phyloP scores from a whole-genome alignment of 2,888 invertebrate species.

The Leptopilina drosophilae region DNA sequence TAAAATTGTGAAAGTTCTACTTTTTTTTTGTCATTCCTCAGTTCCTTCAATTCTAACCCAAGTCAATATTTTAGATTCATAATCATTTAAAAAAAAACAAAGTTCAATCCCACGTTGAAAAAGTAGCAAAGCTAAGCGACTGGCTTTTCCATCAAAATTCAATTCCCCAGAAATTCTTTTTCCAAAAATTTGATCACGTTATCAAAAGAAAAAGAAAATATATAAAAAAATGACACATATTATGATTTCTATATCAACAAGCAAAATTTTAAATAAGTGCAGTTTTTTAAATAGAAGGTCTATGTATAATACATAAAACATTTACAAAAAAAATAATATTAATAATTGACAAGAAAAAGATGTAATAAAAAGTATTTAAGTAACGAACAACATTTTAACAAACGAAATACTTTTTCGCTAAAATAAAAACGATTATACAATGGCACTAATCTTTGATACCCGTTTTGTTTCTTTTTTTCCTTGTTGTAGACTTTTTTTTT shows the following conservation, averaged over 20 bases:
- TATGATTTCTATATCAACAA: too few relatives aligned
- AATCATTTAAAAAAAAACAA: neutral
- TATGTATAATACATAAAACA: slow-evolving; percentile 18
- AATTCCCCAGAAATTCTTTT: neutral
- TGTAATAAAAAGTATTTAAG: slow-evolving; percentile 10
- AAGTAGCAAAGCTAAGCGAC: slow-evolving; percentile 11
- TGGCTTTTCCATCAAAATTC: neutral
- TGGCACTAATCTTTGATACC: slow-evolving; percentile 41
- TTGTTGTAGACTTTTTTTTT: neutral
- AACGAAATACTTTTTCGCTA: slow-evolving; percentile 13
- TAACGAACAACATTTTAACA: slow-evolving; percentile 32
- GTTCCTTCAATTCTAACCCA: neutral
- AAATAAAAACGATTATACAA: slow-evolving; percentile 17
- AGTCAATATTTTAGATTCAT: neutral
- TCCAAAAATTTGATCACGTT: neutral
- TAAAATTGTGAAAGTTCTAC: slow-evolving; percentile 9
- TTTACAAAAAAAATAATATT: neutral
- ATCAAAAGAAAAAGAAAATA: neutral
- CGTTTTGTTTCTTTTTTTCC: neutral
- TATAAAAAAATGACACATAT: neutral
- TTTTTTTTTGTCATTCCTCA: neutral
- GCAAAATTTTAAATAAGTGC: neutral
- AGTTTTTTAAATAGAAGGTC: neutral
- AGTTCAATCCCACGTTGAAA: neutral
- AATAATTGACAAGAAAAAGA: neutral